Conservation (phyloP, 2,113 vertebrate species). For the Microtus ochrogaster region DNA sequence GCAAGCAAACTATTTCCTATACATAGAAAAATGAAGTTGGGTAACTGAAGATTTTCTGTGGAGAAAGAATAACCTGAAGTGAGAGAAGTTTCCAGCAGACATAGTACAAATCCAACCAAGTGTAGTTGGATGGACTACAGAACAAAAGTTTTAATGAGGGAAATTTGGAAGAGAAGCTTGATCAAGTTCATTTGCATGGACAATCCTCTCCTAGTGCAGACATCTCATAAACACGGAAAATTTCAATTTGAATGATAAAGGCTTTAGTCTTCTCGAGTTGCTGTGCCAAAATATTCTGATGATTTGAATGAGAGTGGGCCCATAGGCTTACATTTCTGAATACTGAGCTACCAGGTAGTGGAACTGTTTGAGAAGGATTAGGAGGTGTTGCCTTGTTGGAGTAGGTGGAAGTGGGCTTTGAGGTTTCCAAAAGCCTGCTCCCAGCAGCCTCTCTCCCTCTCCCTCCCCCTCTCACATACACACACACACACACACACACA, state of each 20-base stretch:
- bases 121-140: background rate
- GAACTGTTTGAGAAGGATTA: background rate
- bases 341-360: background rate
- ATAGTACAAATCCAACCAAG: background rate
- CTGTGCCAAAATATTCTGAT: background rate
- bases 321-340: background rate
- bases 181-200: background rate
- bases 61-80: background rate
- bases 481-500: too few species aligned
- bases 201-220: too few species aligned
- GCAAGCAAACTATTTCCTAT: background rate
- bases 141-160: background rate
- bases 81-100: background rate
- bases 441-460: background rate
- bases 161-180: background rate
- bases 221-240: background rate
- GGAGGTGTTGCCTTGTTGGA: background rate
- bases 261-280: background rate
- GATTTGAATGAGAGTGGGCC: background rate
- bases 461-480: rapidly evolving
- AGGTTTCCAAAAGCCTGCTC: too few species aligned
- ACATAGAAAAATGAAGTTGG: background rate
- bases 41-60: background rate
- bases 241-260: background rate
- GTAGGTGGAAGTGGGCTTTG: too few species aligned